Percentiles rank a stretch among this genome's conserved stretches.
Conservation (phyloP, 2,797 vertebrate species). For the Benthosema pterotum region DNA sequence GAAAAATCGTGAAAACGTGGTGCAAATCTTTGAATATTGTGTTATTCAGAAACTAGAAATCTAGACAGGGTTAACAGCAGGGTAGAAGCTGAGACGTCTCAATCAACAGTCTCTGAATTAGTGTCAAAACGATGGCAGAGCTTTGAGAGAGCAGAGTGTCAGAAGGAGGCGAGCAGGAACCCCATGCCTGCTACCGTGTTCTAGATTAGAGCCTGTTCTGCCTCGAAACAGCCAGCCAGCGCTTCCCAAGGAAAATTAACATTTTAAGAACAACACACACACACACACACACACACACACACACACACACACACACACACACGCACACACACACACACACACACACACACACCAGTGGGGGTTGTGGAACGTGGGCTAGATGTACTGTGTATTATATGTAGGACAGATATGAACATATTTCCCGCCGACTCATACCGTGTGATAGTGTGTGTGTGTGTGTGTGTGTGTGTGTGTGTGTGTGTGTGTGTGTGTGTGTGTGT, state of each 20-base stretch:
- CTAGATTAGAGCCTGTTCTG: background rate
- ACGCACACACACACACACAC: conserved; percentile 8
- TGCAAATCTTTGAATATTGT: too few species aligned
- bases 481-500: background rate
- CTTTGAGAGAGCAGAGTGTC: conserved; percentile 3
- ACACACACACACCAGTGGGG: background rate
- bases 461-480: background rate
- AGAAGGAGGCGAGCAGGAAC: background rate
- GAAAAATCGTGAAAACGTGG: too few species aligned
- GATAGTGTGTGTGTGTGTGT: background rate
- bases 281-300: too few species aligned
- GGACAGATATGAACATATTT: conserved; percentile 45
- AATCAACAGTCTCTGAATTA: too few species aligned
- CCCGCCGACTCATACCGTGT: conserved; percentile 35
- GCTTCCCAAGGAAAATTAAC: conserved; percentile 30
- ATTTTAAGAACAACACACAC: conserved; percentile 32
- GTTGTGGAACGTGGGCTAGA: conserved; percentile 25
- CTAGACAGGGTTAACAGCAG: background rate
- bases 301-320: conserved; percentile 7
- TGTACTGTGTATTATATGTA: conserved; percentile 24
- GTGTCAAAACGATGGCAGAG: background rate
- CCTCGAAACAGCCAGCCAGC: conserved; percentile 12
- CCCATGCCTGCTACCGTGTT: background rate
- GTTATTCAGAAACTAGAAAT: too few species aligned
- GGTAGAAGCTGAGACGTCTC: too few species aligned